Evolutionary conservation across 2,888 invertebrate genomes (phyloP), one percentile per base, ranked within the genome.

Genomic region (Acrobeloides nanus): DNA sequence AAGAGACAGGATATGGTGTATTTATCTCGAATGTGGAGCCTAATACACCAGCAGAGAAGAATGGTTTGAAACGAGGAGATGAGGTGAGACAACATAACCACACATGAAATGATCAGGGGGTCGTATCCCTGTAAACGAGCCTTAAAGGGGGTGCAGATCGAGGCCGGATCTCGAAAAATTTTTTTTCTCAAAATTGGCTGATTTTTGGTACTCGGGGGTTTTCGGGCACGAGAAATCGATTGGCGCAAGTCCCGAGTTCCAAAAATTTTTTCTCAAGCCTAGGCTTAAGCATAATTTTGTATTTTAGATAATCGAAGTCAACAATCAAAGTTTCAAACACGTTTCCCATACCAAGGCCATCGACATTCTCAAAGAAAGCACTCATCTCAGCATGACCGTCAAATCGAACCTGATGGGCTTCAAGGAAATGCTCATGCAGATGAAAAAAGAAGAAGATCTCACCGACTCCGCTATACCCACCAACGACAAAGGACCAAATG

Each of bases 1-100:
- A 85, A 76, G 24, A 39, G 4, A 81, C 85, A 68, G 85, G 86
- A 48, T 87, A 84, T 77, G 90, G 90, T 44, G 88, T 95, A 62
- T 97, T 90, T 77, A 86, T 97, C 61, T 84, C 87, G 23, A 87
- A 89, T 76, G 90, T 93, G 21, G 90, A 92, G 73, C 84, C 84
- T 66, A 84, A 84, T 57, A 88, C 90, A 1, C 89, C 89, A 77
- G 89, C 93, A 6, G 89, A 90, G 76, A 89, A 90, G 75, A 87
- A 89, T 21, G 95, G 95, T 1, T 78, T 97, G 40, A 92, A 93
- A 76, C 81, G 92, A 44, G 95, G 93, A 32, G 95, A 97, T 79
- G 93, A 97, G 74, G 76, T 78, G 51, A 41, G n/a, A n/a, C n/a
- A n/a, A n/a, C n/a, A n/a, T n/a, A n/a, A n/a, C n/a, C n/a, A n/a